Evolutionary conservation across 2,113 vertebrate genomes (phyloP), one percentile per base, ranked within the genome.

Genomic region (Phaethon lepturus): DNA sequence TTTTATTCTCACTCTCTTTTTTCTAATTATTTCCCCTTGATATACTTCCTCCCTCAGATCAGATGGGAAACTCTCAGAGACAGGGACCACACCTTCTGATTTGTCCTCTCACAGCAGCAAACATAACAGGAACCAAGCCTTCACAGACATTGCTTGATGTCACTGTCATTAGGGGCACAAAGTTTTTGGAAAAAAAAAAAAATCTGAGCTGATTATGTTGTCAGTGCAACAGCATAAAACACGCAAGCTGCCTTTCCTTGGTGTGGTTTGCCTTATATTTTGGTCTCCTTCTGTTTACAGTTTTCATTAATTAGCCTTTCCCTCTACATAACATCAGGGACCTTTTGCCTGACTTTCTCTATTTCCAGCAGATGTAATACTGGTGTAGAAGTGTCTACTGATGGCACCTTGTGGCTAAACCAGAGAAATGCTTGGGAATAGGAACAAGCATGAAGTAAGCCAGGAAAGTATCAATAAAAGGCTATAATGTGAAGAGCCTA

Each of bases 331-430:
- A 40, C n/a, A 40, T 6, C 45, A 67, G 52, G 18, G 29, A 38
- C 20, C 12, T 94, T 76, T 62, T 93, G 47, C 55, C 58, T 7
- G 18, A 8, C 17, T 83, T 52, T 38, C 78, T 77, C 13, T 10
- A 1, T 7, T 68, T 67, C 53, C 67, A 67, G 55, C 2, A 4
- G 63, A 66, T 5, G 11, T 13, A 38, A 25, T 2, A 3, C 7
- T 14, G 33, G 17, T 69, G 23, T 90, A 93, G 47, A 35, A 71
- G 82, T 58, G 96, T 93, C 85, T 96, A 24, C 91, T 97, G 97
- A 97, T 97, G 97, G 96, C 97, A 97, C 96, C 97, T 98, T 95
- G 96, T 98, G 97, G 97, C 87, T 96, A 55, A 97, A 85, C 44
- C 26, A 71, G 90, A 95, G 97, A 97, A 98, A 96, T 96, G 93